Conservation (phyloP, 2,888 invertebrate species). For the Rhamnusium bicolor region DNA sequence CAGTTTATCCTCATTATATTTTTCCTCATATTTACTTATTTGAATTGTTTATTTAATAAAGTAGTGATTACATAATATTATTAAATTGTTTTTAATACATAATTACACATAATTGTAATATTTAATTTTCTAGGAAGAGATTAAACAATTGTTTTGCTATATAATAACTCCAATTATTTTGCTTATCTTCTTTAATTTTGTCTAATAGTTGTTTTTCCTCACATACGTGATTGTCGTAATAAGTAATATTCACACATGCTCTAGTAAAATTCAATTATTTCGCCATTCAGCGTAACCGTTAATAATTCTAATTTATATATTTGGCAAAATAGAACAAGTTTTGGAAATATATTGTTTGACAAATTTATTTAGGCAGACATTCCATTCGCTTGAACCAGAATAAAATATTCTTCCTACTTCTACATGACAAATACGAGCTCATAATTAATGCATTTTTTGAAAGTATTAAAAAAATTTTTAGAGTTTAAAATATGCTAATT, state of each 20-base stretch:
- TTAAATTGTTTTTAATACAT: conserved; percentile 17
- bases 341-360: neutral
- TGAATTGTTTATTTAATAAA: conserved; percentile 11
- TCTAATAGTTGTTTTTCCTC: neutral
- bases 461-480: neutral
- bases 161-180: conserved; percentile 9
- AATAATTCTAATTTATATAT: neutral
- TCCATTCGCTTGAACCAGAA: neutral
- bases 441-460: neutral
- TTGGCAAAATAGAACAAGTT: neutral
- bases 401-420: neutral
- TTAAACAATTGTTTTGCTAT: neutral
- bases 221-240: neutral
- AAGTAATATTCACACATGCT: conserved; percentile 7
- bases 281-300: neutral
- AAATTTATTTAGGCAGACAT: neutral
- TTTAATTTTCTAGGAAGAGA: neutral
- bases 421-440: neutral
- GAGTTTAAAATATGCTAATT: no score
- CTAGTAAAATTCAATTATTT: neutral
- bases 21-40: neutral
- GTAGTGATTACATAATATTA: neutral
- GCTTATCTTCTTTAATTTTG: neutral
- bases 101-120: conserved; percentile 7
- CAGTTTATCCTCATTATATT: neutral